Evolutionary conservation across 2,113 vertebrate genomes (phyloP), one percentile per base, ranked within the genome.

Genomic region (Cinclus cinclus): DNA sequence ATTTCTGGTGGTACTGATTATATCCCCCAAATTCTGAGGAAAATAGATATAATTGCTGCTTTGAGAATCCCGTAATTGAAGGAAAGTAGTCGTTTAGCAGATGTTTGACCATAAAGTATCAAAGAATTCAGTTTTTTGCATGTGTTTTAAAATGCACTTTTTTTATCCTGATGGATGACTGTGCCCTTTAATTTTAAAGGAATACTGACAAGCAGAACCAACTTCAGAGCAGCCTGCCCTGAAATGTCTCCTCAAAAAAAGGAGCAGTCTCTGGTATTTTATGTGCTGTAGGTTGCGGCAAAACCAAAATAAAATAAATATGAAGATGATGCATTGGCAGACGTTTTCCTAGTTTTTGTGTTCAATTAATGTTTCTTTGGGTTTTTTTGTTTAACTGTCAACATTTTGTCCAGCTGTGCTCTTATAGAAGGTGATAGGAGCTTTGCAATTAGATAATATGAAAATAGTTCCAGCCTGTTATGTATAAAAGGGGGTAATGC

Each of bases 41-140:
- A 96, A 94, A 87, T 64, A 91, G 52, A 76, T 60, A 46, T 95
- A 96, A 95, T 96, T 92, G 56, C 44, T 96, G 65, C 83, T 93
- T 96, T 94, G 88, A 90, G 73, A 77, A 89, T 84, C 47, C 80
- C 41, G 24, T 94, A 96, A 94, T 96, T 95, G 90, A 92, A 85
- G 77, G 24, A 92, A 75, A 95, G n/a, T 84, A 75, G 93, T 93
- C 83, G 60, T 92, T 95, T 56, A 90, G 85, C 95, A 96, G 95
- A 96, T 96, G 95, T 90, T 93, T 86, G 69, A 93, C 92, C 90
- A 84, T 78, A 49, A 89, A 94, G 58, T 84, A 97, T 90, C 85
- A 92, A 81, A 93, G 76, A 84, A 68, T 67, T 89, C 12, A 6
- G 85, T 90, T 92, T 94, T 96, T 59, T 87, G 60, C 60, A 28